phyloP scores from a whole-genome alignment of 2,113 vertebrate genomes.

The Chionis minor region DNA sequence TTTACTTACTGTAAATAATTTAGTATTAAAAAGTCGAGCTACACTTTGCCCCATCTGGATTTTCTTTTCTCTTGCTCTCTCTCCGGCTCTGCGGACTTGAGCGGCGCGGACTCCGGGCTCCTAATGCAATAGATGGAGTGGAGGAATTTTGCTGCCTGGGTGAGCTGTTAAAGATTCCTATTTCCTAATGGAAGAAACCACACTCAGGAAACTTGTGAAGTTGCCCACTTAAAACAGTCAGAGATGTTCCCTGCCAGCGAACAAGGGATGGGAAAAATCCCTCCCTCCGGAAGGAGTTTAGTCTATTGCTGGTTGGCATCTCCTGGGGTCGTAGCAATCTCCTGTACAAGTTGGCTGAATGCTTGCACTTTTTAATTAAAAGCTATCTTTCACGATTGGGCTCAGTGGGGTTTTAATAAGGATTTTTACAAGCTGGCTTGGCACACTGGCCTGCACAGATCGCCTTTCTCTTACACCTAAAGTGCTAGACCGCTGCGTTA shows the following conservation, averaged over 20 bases:
- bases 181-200: conserved; percentile 68
- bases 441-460: neutral
- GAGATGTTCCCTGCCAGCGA: conserved; percentile 26
- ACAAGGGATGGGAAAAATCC: neutral
- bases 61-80: conserved; percentile 31
- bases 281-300: conserved; percentile 19
- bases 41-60: conserved; percentile 69
- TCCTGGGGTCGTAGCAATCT: conserved; percentile 40
- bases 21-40: conserved; percentile 74
- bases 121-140: conserved; percentile 56
- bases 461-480: neutral
- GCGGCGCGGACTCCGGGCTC: neutral
- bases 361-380: conserved; percentile 66
- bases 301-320: conserved; percentile 29
- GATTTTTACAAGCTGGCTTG: conserved; percentile 62
- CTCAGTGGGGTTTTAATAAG: conserved; percentile 55
- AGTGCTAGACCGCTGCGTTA: neutral
- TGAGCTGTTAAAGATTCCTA: conserved; percentile 56
- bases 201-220: conserved; percentile 38
- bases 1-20: conserved; percentile 93
- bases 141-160: conserved; percentile 64
- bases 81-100: neutral
- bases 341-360: conserved; percentile 26
- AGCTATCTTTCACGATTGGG: conserved; percentile 47
- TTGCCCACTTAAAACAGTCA: conserved; percentile 20